These are phyloP conservation scores for Himalopsyche phryganea DNA, from an alignment of 1,140 invertebrate genomes.

Conservation along the genomic window DNA sequence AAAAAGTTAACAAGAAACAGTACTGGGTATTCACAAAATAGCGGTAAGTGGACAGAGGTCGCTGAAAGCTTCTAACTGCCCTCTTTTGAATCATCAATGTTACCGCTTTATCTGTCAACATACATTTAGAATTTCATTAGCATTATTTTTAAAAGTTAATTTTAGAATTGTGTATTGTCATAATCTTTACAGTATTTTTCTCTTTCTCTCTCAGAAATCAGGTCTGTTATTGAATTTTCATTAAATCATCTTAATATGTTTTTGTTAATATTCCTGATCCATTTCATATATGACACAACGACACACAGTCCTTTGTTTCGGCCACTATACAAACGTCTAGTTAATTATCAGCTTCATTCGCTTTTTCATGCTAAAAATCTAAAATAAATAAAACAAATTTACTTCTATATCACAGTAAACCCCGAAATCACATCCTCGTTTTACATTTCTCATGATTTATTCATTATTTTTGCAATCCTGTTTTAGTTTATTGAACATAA, in stretches of 20 bases:
- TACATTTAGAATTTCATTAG: conserved; percentile 21
- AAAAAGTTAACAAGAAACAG: conserved; percentile 49
- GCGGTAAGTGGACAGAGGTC: conserved; percentile 39
- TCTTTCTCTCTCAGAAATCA: conserved; percentile 33
- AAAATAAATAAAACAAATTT: too few relatives aligned
- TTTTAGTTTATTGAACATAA: too few relatives aligned
- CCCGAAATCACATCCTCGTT: too few relatives aligned
- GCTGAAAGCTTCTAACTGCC: neutral
- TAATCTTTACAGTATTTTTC: neutral
- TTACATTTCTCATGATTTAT: too few relatives aligned
- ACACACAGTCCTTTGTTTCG: too few relatives aligned
- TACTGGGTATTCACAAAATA: conserved; percentile 50
- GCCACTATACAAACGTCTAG: too few relatives aligned
- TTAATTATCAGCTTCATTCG: too few relatives aligned
- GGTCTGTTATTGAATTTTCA: conserved; percentile 18
- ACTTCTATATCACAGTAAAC: too few relatives aligned
- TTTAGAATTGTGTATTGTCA: neutral
- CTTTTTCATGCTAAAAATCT: too few relatives aligned
- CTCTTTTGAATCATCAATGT: conserved; percentile 16
- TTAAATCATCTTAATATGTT: neutral
- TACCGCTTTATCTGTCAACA: conserved; percentile 21
- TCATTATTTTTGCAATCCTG: too few relatives aligned
- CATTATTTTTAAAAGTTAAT: neutral
- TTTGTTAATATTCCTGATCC: neutral
- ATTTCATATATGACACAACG: too few relatives aligned